Evolutionary conservation across 1,140 invertebrate species (phyloP), one percentile per base, ranked within the genome.

Genomic region (Drosophila kepulauana): DNA sequence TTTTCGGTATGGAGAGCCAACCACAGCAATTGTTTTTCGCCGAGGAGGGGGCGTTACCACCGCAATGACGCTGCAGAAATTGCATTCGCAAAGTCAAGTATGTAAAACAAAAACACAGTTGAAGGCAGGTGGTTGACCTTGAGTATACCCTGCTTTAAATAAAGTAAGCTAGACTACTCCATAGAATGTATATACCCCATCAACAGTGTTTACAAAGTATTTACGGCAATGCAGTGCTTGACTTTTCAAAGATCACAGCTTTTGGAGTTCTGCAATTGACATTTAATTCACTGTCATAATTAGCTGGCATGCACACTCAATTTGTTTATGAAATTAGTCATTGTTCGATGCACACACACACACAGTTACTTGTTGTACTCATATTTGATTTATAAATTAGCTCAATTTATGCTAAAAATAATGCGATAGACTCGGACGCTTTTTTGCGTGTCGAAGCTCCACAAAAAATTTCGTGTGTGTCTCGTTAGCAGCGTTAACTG

Each of bases 11-110:
- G 16, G 10, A 3, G 13, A 8, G 3, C 13, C 5, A 25, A 25
- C 20, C 20, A 25, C 20, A 25, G 20, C 20, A 25, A 4, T 25
- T 25, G 20, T 25, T 25, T 25, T 25, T 25, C 20, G 20, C 20
- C 20, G 20, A 25, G 20, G 33, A 38, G 54, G 16, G 15, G 58
- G 66, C 71, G 80, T 68, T 68, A 63, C 85, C 84, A 63, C 85
- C 84, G 80, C 80, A 88, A 84, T 89, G 84, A 88, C 80, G 85
- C 69, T 80, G 80, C 80, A 71, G 28, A 88, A 88, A 82, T 63
- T 68, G 45, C 71, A 82, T 82, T 68, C 49, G 58, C 52, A 54
- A 54, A 45, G 38, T 48, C 33, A 8, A 45, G 33, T 35, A 54
- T 28, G 38, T 28, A 35, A 38, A 38, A n/a, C 35, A 10, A 38